Conservation (phyloP, 2,888 invertebrate species). For the Lepeophtheirus nordmannii region DNA sequence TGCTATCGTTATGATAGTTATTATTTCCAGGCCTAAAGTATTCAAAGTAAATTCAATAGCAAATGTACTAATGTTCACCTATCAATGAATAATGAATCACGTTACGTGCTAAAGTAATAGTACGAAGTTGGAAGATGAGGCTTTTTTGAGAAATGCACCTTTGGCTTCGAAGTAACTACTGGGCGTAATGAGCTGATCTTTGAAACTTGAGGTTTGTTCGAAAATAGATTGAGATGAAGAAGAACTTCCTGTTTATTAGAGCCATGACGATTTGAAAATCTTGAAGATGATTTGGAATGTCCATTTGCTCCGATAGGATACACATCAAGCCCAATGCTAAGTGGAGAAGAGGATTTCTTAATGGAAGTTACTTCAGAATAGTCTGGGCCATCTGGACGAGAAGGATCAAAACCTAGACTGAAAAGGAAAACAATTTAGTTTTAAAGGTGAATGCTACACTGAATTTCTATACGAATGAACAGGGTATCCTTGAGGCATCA, state of each 20-base stretch:
- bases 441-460: too few relatives aligned
- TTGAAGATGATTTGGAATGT: neutral
- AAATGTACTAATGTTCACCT: too few relatives aligned
- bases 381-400: slow-evolving; percentile 22
- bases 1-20: neutral
- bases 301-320: slow-evolving; percentile 19
- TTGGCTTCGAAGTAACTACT: neutral
- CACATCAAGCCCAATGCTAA: slow-evolving; percentile 18
- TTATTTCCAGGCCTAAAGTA: neutral
- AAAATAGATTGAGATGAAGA: slow-evolving; percentile 21
- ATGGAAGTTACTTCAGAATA: slow-evolving; percentile 6
- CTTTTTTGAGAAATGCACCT: neutral
- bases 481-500: too few relatives aligned
- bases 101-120: neutral
- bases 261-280: neutral
- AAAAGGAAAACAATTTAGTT: neutral
- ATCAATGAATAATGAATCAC: neutral
- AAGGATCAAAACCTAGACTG: slow-evolving; percentile 12
- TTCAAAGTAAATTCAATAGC: too few relatives aligned
- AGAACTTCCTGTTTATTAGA: slow-evolving; percentile 20
- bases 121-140: neutral
- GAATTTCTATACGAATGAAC: too few relatives aligned
- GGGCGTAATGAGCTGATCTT: neutral
- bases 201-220: slow-evolving; percentile 15
- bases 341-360: neutral